These are phyloP conservation scores for Eonycteris spelaea DNA, from an alignment of 2,113 vertebrate genomes.

Conservation along the genomic window DNA sequence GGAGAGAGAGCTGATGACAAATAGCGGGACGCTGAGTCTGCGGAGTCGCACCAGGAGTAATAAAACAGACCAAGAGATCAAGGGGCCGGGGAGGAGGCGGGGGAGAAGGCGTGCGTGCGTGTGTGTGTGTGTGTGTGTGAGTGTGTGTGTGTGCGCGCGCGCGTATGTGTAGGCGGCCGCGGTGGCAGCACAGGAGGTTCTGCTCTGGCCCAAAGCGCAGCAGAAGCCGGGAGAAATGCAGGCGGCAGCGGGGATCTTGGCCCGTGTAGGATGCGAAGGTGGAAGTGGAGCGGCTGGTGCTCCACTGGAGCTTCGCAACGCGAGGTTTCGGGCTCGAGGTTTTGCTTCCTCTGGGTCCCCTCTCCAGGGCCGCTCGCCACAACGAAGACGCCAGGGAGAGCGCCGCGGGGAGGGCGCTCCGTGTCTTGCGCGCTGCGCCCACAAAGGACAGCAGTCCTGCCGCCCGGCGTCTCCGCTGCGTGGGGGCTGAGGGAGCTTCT, in stretches of 20 bases:
- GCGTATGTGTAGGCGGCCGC: not conserved
- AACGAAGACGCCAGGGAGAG: conserved; percentile 49
- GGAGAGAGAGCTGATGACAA: conserved; percentile 74
- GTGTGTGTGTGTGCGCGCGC: not conserved
- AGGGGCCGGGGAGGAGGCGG: conserved; percentile 49
- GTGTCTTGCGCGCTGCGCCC: conserved; percentile 10
- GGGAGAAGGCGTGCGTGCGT: not conserved
- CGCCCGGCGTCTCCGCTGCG: not conserved
- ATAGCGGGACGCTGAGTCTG: conserved; percentile 75
- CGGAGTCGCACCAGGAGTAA: conserved; percentile 74
- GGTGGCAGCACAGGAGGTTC: not conserved
- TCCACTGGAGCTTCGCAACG: not conserved
- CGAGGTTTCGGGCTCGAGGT: conserved; percentile 18
- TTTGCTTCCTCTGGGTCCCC: not conserved
- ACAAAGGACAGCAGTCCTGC: conserved; percentile 54
- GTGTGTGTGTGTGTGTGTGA: not conserved
- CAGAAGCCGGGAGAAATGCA: conserved; percentile 10
- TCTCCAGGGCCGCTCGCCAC: conserved; percentile 3
- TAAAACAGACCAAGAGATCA: conserved; percentile 69
- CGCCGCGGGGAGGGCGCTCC: conserved; percentile 27
- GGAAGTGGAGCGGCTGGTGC: conserved; percentile 16
- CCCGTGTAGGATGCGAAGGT: conserved; percentile 23
- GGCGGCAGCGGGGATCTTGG: conserved; percentile 21
- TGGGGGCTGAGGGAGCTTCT: conserved; percentile 50
- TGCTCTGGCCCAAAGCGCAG: not conserved